Evolutionary conservation across 2,113 vertebrate genomes (phyloP).

Genomic region (Myotis brandtii): DNA sequence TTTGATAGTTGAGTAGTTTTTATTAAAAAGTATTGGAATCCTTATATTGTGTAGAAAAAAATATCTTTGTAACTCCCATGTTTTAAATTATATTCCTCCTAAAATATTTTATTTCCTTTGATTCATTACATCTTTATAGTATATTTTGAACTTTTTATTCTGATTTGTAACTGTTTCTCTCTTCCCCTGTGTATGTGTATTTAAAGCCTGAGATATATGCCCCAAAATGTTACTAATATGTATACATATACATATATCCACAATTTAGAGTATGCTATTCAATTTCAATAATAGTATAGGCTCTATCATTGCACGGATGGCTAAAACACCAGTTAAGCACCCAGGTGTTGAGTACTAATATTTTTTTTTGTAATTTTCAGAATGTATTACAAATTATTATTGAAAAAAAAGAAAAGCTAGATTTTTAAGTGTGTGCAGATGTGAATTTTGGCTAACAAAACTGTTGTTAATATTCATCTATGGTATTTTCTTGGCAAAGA

Average conservation of each 20-base stretch:
- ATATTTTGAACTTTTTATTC: constrained; percentile 11
- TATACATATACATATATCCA: fast-evolving
- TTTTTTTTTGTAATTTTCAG: constrained; percentile 1
- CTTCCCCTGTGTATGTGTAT: not conserved
- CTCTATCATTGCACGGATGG: not conserved
- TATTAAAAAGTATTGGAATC: not conserved
- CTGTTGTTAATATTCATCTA: constrained; percentile 76
- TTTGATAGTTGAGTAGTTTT: not conserved
- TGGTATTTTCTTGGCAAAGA: constrained; percentile 84
- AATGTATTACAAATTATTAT: constrained; percentile 70
- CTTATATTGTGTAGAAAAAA: not conserved
- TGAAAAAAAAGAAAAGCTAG: constrained; percentile 67
- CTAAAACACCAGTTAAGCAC: not conserved
- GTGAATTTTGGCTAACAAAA: constrained; percentile 81
- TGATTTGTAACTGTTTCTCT: not conserved
- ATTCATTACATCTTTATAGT: not conserved
- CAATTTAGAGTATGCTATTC: not conserved
- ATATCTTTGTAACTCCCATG: not conserved
- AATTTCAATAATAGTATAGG: not conserved
- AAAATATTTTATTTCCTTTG: not conserved
- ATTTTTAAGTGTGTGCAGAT: constrained; percentile 84
- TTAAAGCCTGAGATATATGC: not conserved
- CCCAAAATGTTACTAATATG: not conserved
- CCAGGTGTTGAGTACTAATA: constrained; percentile 60
- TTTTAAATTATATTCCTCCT: not conserved